A percentile compares a stretch with the other conserved stretches of the same genome.
phyloP scores from a whole-genome alignment of 2,113 vertebrate species.

The Mesitornis unicolor region DNA sequence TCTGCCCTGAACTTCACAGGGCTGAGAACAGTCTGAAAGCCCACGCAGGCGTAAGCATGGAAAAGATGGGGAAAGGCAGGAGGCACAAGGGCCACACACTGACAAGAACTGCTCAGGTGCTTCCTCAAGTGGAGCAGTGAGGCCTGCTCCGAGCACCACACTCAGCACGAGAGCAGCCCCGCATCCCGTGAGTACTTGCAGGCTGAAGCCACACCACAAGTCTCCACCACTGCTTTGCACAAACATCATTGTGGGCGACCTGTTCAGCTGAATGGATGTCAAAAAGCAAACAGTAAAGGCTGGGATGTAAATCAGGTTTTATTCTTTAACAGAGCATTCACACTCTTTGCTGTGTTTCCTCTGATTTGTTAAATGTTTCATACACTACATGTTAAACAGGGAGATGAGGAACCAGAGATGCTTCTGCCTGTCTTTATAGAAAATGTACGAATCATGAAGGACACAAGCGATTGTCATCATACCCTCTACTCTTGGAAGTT shows the following conservation, averaged over 20 bases:
- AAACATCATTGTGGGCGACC: background rate
- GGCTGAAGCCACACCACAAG: fast-evolving
- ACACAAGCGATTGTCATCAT: background rate
- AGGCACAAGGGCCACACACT: fast-evolving
- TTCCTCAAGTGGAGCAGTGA: background rate
- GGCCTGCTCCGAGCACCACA: background rate
- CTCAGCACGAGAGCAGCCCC: too few relatives aligned
- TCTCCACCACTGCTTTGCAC: background rate
- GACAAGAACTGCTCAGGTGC: fast-evolving
- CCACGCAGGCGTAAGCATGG: fast-evolving
- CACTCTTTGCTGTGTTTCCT: background rate
- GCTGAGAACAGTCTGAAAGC: background rate
- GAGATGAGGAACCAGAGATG: background rate
- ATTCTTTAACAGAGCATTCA: background rate
- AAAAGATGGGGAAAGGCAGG: background rate
- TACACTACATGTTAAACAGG: background rate
- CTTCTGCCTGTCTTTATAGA: background rate
- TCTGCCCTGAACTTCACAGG: background rate
- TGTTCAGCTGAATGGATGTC: background rate
- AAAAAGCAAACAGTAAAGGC: background rate
- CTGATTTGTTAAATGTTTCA: background rate
- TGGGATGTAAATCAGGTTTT: background rate
- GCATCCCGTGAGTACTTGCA: background rate
- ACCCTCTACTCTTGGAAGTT: background rate
- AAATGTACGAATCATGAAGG: background rate